A percentile compares a stretch with the other conserved stretches of the same genome.
Conservation (phyloP, 2,888 invertebrate species). For the Eristalis pertinax region DNA sequence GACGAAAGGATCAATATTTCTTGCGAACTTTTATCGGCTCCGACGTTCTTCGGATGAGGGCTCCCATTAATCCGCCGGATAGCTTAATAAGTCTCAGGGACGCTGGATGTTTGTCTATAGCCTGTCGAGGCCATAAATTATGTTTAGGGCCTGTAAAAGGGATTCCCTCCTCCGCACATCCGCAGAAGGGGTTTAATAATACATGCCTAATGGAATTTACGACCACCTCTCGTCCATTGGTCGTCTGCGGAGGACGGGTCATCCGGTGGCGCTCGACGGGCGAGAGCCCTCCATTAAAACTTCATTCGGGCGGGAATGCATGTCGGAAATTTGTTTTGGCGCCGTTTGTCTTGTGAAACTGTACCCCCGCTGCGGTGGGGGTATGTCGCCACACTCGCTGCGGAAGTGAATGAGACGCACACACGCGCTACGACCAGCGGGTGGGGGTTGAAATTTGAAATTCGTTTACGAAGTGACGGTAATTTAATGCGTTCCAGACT, state of each 20-base stretch:
- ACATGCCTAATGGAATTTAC: background rate
- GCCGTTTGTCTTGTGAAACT: background rate
- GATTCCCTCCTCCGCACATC: background rate
- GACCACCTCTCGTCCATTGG: background rate
- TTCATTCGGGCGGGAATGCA: background rate
- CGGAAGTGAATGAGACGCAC: background rate
- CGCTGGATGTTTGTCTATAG: background rate
- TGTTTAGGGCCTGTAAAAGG: background rate
- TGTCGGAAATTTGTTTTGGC: background rate
- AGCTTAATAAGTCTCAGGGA: background rate
- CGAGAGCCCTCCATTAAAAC: background rate
- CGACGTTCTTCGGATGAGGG: background rate
- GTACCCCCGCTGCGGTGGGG: background rate
- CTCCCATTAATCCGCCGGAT: background rate
- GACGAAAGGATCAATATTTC: background rate
- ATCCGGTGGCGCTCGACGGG: background rate
- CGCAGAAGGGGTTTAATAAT: background rate
- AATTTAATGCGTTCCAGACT: background rate
- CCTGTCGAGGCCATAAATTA: background rate
- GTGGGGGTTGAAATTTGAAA: background rate
- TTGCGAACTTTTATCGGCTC: background rate
- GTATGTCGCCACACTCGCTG: background rate
- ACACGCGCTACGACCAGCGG: background rate
- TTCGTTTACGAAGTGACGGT: background rate
- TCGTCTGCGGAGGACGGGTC: background rate